A percentile compares a stretch with the other conserved stretches of the same genome.
These are phyloP conservation scores for Psilanteris sp. DNA, from an alignment of 1,140 invertebrate genomes.

Conservation along the genomic window DNA sequence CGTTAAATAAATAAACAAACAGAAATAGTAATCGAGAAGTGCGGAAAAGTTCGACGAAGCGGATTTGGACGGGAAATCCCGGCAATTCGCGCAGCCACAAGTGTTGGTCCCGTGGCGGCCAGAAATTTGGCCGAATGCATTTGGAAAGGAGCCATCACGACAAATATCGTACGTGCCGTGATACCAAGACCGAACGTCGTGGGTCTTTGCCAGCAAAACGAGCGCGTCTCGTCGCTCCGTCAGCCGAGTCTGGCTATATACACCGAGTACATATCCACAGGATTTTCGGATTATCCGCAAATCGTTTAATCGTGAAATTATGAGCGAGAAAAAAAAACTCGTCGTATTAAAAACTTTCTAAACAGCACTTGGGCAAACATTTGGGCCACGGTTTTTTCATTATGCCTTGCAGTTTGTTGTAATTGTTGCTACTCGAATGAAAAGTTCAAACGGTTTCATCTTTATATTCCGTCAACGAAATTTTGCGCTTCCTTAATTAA, in stretches of 20 bases:
- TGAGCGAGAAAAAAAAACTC: constrained; percentile 8
- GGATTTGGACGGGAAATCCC: constrained; percentile 8
- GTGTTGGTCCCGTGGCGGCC: constrained; percentile 44
- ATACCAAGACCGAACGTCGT: constrained; percentile 39
- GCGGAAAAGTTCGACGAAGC: constrained; percentile 1
- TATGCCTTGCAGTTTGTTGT: constrained; percentile 1
- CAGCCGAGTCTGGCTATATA: constrained; percentile 2
- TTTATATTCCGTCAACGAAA: neutral
- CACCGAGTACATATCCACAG: constrained; percentile 4
- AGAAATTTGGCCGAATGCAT: constrained; percentile 40
- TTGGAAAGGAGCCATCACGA: constrained; percentile 53
- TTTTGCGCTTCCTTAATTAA: too few species aligned
- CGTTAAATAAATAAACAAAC: constrained; percentile 1
- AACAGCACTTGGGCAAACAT: constrained; percentile 32
- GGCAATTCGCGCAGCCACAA: constrained; percentile 33
- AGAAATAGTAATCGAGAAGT: neutral
- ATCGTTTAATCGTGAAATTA: constrained; percentile 57
- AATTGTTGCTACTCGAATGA: constrained; percentile 8
- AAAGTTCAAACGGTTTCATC: neutral
- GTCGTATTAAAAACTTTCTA: constrained; percentile 43
- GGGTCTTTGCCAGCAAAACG: constrained; percentile 33
- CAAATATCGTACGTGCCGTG: constrained; percentile 29
- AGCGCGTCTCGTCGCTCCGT: neutral
- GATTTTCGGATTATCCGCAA: constrained; percentile 52
- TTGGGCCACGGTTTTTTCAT: constrained; percentile 41